Conservation (phyloP, 2,888 invertebrate genomes). For the Drosophila infuscata region DNA sequence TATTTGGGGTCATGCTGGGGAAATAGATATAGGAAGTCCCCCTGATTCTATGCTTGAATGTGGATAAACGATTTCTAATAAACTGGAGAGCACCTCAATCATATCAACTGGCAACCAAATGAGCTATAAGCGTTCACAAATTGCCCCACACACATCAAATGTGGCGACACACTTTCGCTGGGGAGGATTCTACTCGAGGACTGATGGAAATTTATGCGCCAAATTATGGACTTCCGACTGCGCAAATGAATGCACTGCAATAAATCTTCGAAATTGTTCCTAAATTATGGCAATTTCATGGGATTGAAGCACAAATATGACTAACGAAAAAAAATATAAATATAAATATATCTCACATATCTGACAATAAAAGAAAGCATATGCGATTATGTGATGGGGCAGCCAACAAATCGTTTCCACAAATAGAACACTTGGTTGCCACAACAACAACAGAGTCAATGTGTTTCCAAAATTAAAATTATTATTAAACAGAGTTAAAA, state of each 20-base stretch:
- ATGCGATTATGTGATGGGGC: conserved; percentile 5
- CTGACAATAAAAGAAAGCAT: conserved; percentile 8
- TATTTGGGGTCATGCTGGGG: conserved; percentile 14
- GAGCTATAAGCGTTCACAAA: conserved; percentile 72
- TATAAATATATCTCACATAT: conserved; percentile 17
- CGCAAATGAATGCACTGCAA: conserved; percentile 66
- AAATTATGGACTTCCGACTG: conserved; percentile 68
- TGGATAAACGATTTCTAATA: conserved; percentile 47
- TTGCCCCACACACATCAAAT: conserved; percentile 34
- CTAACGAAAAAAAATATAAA: not conserved
- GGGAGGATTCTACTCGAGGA: conserved; percentile 4
- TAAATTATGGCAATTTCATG: conserved; percentile 29
- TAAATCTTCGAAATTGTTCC: conserved; percentile 55
- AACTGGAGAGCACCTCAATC: conserved; percentile 51
- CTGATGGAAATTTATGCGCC: conserved; percentile 71
- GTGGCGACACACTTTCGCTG: conserved; percentile 23
- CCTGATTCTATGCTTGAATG: not conserved
- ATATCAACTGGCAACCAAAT: conserved; percentile 72
- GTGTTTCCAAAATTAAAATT: not conserved
- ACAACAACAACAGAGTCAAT: not conserved
- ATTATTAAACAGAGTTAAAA: not conserved
- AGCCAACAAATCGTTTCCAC: not conserved
- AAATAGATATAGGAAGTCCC: not conserved
- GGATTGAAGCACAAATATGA: conserved; percentile 31
- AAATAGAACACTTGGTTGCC: not conserved